phyloP scores from a whole-genome alignment of 1,140 invertebrate genomes.

The Octopus bimaculoides region DNA sequence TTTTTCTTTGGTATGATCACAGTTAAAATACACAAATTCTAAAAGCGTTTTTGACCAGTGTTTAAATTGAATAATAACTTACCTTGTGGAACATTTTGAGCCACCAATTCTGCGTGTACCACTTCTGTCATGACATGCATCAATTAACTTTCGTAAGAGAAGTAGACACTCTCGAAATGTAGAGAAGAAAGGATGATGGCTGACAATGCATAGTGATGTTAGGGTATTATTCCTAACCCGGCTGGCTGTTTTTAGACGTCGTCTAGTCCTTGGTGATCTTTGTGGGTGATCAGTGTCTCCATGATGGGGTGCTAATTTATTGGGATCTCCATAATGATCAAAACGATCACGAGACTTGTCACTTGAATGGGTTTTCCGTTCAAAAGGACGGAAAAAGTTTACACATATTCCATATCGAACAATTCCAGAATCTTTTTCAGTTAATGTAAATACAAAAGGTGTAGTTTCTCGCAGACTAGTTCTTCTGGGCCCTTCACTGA shows the following conservation, averaged over 20 bases:
- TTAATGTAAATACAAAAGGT: constrained; percentile 97
- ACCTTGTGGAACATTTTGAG: constrained; percentile 81
- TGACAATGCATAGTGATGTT: constrained; percentile 95
- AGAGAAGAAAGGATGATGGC: constrained; percentile 98
- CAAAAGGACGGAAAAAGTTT: constrained; percentile 93
- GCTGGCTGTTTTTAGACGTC: constrained; percentile 42
- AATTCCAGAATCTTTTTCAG: constrained; percentile 97
- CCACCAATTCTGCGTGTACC: constrained; percentile 81
- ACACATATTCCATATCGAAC: constrained; percentile 82
- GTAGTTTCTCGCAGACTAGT: constrained; percentile 74
- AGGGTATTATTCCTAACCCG: constrained; percentile 69
- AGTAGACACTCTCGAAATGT: constrained; percentile 96
- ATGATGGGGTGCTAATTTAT: background rate
- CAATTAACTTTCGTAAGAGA: constrained; percentile 91
- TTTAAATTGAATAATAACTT: constrained; percentile 33
- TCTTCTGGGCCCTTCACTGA: constrained; percentile 82
- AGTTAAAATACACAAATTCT: too few species aligned
- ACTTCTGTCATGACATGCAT: constrained; percentile 94
- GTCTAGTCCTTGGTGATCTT: constrained; percentile 44
- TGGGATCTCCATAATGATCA: background rate
- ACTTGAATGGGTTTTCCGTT: constrained; percentile 54
- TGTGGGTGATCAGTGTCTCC: constrained; percentile 21
- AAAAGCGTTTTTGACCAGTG: too few species aligned
- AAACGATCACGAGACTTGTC: constrained; percentile 57
- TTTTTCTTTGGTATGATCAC: too few species aligned